Conservation (phyloP, 2,888 invertebrate genomes). For the Lysandra coridon region DNA sequence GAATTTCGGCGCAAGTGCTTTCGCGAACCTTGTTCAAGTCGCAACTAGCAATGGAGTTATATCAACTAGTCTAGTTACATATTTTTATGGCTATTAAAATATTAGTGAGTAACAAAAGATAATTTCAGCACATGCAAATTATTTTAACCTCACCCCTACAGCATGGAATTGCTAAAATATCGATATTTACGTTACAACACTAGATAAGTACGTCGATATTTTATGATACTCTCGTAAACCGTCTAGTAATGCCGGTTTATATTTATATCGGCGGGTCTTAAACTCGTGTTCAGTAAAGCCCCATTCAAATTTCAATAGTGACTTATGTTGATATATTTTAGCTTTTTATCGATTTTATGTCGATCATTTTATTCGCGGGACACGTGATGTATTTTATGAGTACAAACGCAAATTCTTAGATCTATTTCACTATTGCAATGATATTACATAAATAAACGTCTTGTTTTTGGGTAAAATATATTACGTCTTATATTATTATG, state of each 20-base stretch:
- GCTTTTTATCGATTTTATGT: conserved; percentile 28
- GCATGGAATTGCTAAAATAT: conserved; percentile 14
- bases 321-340: conserved; percentile 23
- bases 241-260: conserved; percentile 30
- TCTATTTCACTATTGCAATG: neutral
- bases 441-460: neutral
- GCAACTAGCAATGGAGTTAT: no score
- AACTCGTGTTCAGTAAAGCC: conserved; percentile 20
- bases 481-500: no score
- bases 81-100: no score
- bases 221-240: conserved; percentile 30
- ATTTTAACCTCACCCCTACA: neutral
- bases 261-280: conserved; percentile 24
- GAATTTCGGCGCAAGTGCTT: no score
- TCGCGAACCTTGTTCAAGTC: no score
- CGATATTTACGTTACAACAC: conserved; percentile 23
- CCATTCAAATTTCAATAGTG: neutral
- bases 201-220: conserved; percentile 19
- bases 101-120: neutral
- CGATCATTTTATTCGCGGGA: conserved; percentile 12
- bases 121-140: neutral
- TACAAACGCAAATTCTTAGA: neutral
- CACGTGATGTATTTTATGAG: neutral
- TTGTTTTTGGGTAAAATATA: neutral
- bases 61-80: no score